phyloP scores from a whole-genome alignment of 2,888 invertebrate species.

The Choreutis nemorana region DNA sequence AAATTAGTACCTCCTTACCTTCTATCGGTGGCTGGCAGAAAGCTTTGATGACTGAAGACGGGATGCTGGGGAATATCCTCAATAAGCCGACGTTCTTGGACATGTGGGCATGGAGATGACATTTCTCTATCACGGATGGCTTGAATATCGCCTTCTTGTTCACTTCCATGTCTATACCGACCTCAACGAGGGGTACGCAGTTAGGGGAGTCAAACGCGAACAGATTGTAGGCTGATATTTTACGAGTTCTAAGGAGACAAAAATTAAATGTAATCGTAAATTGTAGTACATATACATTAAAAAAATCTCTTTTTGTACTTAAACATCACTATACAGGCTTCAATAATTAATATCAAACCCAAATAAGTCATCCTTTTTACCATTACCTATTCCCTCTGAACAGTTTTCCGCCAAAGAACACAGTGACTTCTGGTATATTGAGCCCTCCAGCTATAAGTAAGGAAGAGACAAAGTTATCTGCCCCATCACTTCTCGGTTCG shows the following conservation, averaged over 20 bases:
- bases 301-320: no score
- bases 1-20: no score
- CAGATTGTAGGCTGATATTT: slow-evolving; percentile 74
- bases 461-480: slow-evolving; percentile 91
- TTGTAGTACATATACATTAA: no score
- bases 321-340: no score
- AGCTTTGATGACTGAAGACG: slow-evolving; percentile 74
- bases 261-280: no score
- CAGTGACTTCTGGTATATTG: slow-evolving; percentile 91
- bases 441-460: slow-evolving; percentile 89
- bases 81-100: slow-evolving; percentile 87
- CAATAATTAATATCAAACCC: no score
- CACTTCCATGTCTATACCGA: slow-evolving; percentile 82
- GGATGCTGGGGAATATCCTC: slow-evolving; percentile 92
- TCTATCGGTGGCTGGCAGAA: slow-evolving; percentile 79
- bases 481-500: slow-evolving; percentile 91
- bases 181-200: slow-evolving; percentile 79
- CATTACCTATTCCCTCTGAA: slow-evolving; percentile 81
- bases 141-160: slow-evolving; percentile 51
- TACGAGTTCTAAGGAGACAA: slow-evolving; percentile 68
- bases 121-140: slow-evolving; percentile 60
- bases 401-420: slow-evolving; percentile 89
- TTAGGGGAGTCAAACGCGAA: slow-evolving; percentile 91
- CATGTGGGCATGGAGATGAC: slow-evolving; percentile 75
- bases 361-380: no score